Percentiles rank a stretch among this genome's conserved stretches.
Evolutionary conservation across 2,113 vertebrate species (phyloP).

Genomic region (Takifugu bimaculatus): DNA sequence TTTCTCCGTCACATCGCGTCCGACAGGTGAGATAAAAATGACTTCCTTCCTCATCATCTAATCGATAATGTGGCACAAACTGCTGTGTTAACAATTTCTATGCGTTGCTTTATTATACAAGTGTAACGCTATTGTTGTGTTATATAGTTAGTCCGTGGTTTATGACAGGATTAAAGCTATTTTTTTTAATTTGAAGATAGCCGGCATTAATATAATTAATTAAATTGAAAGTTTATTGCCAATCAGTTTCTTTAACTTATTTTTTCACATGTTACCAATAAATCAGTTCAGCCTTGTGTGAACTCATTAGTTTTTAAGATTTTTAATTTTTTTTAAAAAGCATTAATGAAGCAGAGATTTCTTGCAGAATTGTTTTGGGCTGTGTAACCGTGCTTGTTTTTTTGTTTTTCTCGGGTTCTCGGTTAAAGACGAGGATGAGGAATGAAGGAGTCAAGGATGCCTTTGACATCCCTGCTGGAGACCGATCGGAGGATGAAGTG

Average conservation of each 20-base stretch:
- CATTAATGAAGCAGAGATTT: neutral
- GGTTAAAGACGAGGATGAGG: slow-evolving; percentile 20
- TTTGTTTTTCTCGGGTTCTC: slow-evolving; percentile 12
- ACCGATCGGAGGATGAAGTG: slow-evolving; percentile 1
- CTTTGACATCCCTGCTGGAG: neutral
- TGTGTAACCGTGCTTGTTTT: neutral
- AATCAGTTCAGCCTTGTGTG: too few species aligned
- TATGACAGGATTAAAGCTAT: too few species aligned
- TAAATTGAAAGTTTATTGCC: too few species aligned
- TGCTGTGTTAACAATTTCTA: neutral
- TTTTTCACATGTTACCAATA: neutral
- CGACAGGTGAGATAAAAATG: too few species aligned
- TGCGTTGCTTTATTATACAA: neutral
- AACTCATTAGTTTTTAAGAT: neutral
- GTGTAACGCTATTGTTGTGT: too few species aligned
- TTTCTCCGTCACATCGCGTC: neutral
- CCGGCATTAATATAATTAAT: too few species aligned
- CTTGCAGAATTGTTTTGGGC: neutral
- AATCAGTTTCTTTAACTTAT: too few species aligned
- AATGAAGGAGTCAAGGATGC: slow-evolving; percentile 15
- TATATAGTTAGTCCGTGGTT: too few species aligned
- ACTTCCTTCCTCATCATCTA: too few species aligned
- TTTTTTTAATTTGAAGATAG: too few species aligned
- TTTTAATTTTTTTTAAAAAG: too few species aligned
- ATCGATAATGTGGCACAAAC: neutral